phyloP scores from a whole-genome alignment of 2,797 vertebrate genomes.

The Gadopsis marmoratus region DNA sequence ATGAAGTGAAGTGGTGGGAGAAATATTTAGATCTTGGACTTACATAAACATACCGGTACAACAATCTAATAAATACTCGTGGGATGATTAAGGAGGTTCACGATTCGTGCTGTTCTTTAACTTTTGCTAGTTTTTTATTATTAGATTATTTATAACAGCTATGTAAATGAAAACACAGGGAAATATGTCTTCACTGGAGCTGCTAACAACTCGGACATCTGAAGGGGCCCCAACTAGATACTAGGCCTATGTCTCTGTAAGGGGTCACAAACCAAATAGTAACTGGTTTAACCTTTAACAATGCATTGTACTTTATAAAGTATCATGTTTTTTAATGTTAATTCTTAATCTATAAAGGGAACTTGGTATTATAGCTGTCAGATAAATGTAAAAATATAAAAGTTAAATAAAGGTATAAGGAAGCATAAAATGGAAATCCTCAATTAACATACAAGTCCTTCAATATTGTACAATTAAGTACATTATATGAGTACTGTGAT shows the following conservation, averaged over 20 bases:
- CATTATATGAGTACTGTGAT: not conserved
- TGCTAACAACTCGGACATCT: not conserved
- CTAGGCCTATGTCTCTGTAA: not conserved
- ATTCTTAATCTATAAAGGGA: not conserved
- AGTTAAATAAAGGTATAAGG: not conserved
- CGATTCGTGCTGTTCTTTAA: no score
- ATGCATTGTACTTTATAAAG: not conserved
- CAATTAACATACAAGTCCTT: not conserved
- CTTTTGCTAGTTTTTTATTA: not conserved
- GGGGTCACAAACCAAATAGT: no score
- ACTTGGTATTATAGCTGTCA: not conserved
- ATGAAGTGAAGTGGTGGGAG: not conserved
- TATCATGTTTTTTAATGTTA: not conserved
- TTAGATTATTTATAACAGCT: not conserved
- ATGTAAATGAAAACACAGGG: not conserved
- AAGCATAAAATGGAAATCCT: not conserved
- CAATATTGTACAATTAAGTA: not conserved
- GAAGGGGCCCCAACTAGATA: not conserved
- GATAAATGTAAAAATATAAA: not conserved
- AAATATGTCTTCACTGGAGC: not conserved
- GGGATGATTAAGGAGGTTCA: not conserved
- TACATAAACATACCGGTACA: not conserved
- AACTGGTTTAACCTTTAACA: not conserved
- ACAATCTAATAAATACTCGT: not conserved
- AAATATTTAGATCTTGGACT: not conserved